Evolutionary conservation across 2,888 invertebrate species (phyloP).

Genomic region (Eustalomyia histrio): DNA sequence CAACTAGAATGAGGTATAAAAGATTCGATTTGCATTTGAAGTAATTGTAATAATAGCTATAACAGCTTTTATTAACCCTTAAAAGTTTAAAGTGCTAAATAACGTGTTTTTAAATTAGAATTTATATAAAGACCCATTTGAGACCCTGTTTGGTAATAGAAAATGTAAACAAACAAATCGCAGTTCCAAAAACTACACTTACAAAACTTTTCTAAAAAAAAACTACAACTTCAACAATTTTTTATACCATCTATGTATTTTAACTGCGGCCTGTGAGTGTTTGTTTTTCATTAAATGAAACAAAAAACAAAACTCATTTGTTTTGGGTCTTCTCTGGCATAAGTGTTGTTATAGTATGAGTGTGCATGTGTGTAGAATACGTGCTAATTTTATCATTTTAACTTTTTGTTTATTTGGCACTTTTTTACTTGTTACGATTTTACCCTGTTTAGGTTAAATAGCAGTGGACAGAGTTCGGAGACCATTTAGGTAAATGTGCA

Average conservation of each 20-base stretch:
- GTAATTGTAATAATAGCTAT: too few species aligned
- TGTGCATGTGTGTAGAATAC: conserved; percentile 30
- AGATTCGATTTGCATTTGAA: too few species aligned
- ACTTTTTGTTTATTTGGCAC: conserved; percentile 59
- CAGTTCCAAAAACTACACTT: background rate
- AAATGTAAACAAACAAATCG: conserved; percentile 10
- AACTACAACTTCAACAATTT: background rate
- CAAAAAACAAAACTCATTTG: too few species aligned
- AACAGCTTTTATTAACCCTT: too few species aligned
- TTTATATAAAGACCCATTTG: background rate
- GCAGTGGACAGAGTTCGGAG: background rate
- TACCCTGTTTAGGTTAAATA: conserved; percentile 8
- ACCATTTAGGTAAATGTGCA: conserved; percentile 8
- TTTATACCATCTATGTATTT: background rate
- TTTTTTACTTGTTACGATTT: conserved; percentile 33
- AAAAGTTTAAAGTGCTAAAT: too few species aligned
- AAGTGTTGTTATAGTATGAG: background rate
- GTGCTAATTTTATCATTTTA: conserved; percentile 64
- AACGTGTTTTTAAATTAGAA: too few species aligned
- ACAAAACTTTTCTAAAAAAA: conserved; percentile 14
- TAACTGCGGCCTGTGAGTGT: conserved; percentile 2
- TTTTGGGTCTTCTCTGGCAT: background rate
- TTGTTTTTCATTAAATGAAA: conserved; percentile 1
- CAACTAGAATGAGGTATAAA: too few species aligned
- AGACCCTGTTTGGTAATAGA: background rate